phyloP scores from a whole-genome alignment of 2,113 vertebrate genomes.

The Macaca fascicularis region T2T-MFA8v1.1 NC_088390.1:39007501-39008000 shows the following conservation, averaged over 20 bases:
- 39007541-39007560: conserved; percentile 49
- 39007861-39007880: neutral
- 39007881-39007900: neutral
- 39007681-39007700: conserved; percentile 60
- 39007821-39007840: neutral
- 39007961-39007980: neutral
- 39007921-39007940: neutral
- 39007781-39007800: neutral
- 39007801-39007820: neutral
- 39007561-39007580: conserved; percentile 60
- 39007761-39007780: neutral
- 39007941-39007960: neutral
- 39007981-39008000: neutral
- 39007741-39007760: neutral
- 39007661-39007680: conserved; percentile 68
- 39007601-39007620: conserved; percentile 58
- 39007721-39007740: neutral
- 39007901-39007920: neutral
- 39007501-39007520: neutral
- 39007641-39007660: conserved; percentile 56
- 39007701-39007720: conserved; percentile 45
- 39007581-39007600: conserved; percentile 70
- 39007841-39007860: neutral
- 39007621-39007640: conserved; percentile 62
- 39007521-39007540: neutral